Evolutionary conservation across 2,888 invertebrate genomes (phyloP).

Genomic region (Exephanes ischioxanthus): DNA sequence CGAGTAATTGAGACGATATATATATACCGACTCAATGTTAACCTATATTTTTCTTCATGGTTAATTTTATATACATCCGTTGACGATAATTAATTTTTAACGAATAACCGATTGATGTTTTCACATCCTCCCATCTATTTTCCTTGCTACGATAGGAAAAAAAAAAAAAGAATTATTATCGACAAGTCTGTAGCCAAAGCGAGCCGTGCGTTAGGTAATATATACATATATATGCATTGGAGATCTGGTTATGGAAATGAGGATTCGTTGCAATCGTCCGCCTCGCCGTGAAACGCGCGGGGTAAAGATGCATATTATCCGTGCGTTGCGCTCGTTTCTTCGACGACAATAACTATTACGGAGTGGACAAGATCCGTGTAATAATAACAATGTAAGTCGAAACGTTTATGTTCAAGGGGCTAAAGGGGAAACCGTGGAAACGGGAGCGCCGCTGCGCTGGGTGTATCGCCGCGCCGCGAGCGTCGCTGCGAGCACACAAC

Average conservation of each 20-base stretch:
- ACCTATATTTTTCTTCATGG: no score
- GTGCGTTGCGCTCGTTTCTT: slow-evolving; percentile 16
- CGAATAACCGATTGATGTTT: no score
- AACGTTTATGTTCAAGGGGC: not conserved
- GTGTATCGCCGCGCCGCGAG: slow-evolving; percentile 15
- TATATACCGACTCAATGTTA: no score
- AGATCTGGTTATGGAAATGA: slow-evolving; percentile 65
- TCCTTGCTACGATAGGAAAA: no score
- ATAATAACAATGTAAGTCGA: slow-evolving; percentile 1
- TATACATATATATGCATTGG: slow-evolving; percentile 15
- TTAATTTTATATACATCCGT: no score
- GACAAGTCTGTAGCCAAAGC: slow-evolving; percentile 6
- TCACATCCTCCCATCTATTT: no score
- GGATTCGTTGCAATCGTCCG: slow-evolving; percentile 34
- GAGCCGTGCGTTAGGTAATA: slow-evolving; percentile 52
- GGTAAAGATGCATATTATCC: slow-evolving; percentile 24
- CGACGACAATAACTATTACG: slow-evolving; percentile 42
- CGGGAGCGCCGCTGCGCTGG: not conserved
- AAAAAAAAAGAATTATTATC: not conserved
- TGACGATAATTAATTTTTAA: no score
- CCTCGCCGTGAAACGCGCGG: slow-evolving; percentile 9
- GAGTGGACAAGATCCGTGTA: not conserved
- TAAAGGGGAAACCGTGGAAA: not conserved
- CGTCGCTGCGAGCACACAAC: slow-evolving; percentile 55
- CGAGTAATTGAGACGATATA: no score